Evolutionary conservation across 2,113 vertebrate species (phyloP).

Genomic region (Siniperca knerii): DNA sequence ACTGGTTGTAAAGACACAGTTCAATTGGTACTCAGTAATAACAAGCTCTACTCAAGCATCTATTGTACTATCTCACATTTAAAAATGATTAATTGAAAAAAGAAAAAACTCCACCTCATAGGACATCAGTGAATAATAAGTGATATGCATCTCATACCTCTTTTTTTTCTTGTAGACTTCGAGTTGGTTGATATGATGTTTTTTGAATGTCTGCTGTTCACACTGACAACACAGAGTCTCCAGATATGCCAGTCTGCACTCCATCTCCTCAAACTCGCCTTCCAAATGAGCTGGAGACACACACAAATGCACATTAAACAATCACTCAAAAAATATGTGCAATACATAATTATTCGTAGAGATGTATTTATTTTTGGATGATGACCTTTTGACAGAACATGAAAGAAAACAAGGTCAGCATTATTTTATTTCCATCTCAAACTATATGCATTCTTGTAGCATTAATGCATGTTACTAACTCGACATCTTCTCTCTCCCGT

Average conservation of each 20-base stretch:
- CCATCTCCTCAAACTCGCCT: constrained; percentile 93
- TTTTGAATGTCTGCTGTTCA: constrained; percentile 90
- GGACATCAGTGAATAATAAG: background rate
- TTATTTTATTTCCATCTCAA: background rate
- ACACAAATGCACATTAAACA: background rate
- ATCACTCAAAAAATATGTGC: background rate
- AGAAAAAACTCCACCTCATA: background rate
- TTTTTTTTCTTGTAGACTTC: constrained; percentile 93
- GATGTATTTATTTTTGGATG: background rate
- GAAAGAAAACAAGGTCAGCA: background rate
- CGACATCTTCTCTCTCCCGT: too few relatives aligned
- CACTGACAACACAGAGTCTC: constrained; percentile 93
- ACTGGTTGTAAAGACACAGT: background rate
- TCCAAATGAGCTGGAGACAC: constrained; percentile 88
- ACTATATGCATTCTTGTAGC: too few relatives aligned
- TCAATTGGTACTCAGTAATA: background rate
- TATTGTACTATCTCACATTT: background rate
- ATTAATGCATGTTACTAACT: too few relatives aligned
- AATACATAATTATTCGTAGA: background rate
- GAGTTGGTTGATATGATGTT: constrained; percentile 86
- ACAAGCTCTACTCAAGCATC: background rate
- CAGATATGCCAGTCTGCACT: constrained; percentile 88
- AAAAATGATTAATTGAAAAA: background rate
- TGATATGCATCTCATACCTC: constrained; percentile 80
- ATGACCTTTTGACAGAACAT: background rate